Evolutionary conservation across 2,888 invertebrate genomes (phyloP).

Genomic region (Oconnorella tubifera): DNA sequence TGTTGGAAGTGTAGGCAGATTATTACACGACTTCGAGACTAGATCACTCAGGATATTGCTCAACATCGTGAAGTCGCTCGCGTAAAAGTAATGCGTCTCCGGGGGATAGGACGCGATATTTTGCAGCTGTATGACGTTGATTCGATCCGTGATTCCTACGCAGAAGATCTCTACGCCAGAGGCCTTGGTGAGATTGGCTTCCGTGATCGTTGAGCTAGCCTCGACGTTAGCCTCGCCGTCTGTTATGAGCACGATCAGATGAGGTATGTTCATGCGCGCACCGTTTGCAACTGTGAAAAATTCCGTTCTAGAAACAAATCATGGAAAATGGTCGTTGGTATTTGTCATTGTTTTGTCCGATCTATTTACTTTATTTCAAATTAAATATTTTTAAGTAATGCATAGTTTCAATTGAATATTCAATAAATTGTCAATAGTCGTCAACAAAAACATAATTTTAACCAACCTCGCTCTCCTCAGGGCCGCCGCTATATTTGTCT

Average conservation of each 20-base stretch:
- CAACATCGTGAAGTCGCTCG: conserved; percentile 15
- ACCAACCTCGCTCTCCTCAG: conserved; percentile 13
- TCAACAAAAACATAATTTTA: no score
- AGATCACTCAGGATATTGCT: conserved; percentile 23
- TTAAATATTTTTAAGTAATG: background rate
- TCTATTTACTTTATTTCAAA: background rate
- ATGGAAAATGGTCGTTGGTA: background rate
- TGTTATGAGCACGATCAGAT: conserved; percentile 14
- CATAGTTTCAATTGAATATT: background rate
- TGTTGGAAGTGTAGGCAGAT: background rate
- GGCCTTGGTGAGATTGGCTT: conserved; percentile 4
- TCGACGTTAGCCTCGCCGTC: conserved; percentile 12
- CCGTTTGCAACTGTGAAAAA: no score
- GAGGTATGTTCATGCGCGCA: background rate
- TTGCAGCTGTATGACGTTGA: conserved; percentile 18
- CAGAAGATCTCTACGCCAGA: conserved; percentile 16
- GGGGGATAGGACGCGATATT: conserved; percentile 11
- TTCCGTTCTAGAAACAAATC: no score
- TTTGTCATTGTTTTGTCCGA: background rate
- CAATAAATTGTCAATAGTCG: no score
- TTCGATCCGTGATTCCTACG: conserved; percentile 23
- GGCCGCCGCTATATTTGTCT: conserved; percentile 29
- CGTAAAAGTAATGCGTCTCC: conserved; percentile 17
- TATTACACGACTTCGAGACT: conserved; percentile 18
- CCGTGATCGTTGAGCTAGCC: background rate